These are phyloP conservation scores for Paratrypauchen microcephalus DNA, from an alignment of 2,797 vertebrate genomes.

Conservation along the genomic window DNA sequence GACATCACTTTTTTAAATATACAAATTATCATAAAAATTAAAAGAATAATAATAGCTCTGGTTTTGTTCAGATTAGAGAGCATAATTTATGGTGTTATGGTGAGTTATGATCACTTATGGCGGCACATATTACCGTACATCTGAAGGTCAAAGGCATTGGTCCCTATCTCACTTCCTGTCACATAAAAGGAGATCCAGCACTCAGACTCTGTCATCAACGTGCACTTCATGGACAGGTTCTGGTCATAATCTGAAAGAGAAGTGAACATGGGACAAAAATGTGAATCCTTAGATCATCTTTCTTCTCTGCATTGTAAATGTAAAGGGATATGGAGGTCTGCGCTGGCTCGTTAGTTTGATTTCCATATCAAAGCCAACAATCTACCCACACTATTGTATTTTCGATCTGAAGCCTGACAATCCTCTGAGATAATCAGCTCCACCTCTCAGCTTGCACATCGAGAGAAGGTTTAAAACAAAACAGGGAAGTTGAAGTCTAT, in stretches of 20 bases:
- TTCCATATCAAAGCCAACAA: constrained; percentile 71
- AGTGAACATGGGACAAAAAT: constrained; percentile 40
- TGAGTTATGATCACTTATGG: no score
- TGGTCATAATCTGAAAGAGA: constrained; percentile 83
- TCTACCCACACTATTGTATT: constrained; percentile 61
- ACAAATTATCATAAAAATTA: no score
- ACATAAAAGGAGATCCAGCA: constrained; percentile 89
- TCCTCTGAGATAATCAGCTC: constrained; percentile 70
- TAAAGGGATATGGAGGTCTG: constrained; percentile 62
- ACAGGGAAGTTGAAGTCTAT: constrained; percentile 57
- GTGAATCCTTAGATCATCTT: constrained; percentile 51
- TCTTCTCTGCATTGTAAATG: constrained; percentile 39
- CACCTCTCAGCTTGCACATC: constrained; percentile 64
- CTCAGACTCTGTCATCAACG: constrained; percentile 86
- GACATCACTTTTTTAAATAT: no score
- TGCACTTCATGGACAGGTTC: constrained; percentile 82
- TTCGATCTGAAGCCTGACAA: constrained; percentile 67
- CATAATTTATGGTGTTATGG: no score
- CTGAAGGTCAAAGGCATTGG: constrained; percentile 81
- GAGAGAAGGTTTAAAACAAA: constrained; percentile 64
- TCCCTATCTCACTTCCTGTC: constrained; percentile 79
- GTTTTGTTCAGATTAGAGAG: no score
- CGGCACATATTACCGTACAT: constrained; percentile 76
- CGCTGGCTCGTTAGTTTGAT: constrained; percentile 61
- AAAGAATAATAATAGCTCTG: no score